These are phyloP conservation scores for Benitochromis conjunctus DNA, from an alignment of 2,113 vertebrate genomes.

Conservation along the genomic window DNA sequence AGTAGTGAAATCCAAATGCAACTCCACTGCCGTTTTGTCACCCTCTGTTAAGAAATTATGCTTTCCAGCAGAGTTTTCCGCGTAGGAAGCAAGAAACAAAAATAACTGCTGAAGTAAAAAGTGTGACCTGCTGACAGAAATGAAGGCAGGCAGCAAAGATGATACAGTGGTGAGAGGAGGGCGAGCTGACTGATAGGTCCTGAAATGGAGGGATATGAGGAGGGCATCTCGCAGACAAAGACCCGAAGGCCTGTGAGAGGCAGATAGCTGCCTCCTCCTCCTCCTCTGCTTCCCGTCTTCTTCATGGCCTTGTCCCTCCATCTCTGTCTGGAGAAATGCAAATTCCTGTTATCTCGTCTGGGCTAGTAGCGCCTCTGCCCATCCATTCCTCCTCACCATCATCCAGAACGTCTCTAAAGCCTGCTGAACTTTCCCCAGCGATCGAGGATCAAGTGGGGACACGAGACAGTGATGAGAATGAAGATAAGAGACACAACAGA, in stretches of 20 bases:
- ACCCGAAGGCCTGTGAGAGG: slow-evolving; percentile 32
- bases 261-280: slow-evolving; percentile 46
- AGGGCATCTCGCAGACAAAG: slow-evolving; percentile 16
- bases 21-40: not conserved
- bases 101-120: not conserved
- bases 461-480: slow-evolving; percentile 1
- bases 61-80: not conserved
- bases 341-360: slow-evolving; percentile 33
- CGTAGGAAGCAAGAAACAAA: not conserved
- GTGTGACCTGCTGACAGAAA: not conserved
- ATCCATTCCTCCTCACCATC: not conserved
- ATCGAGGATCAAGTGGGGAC: slow-evolving; percentile 1
- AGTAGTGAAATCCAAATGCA: not conserved
- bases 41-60: not conserved
- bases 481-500: slow-evolving; percentile 11
- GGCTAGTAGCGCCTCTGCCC: not conserved
- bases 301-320: slow-evolving; percentile 6
- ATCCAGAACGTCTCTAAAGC: not conserved
- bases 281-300: not conserved
- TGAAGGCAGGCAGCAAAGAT: not conserved
- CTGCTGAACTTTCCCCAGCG: not conserved
- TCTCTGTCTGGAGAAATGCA: slow-evolving; percentile 42
- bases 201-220: slow-evolving; percentile 17
- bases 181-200: slow-evolving; percentile 8
- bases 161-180: not conserved